Evolutionary conservation across 2,888 invertebrate species (phyloP), one percentile per base, ranked within the genome.

Genomic region (Lasioglossum leucozonium): DNA sequence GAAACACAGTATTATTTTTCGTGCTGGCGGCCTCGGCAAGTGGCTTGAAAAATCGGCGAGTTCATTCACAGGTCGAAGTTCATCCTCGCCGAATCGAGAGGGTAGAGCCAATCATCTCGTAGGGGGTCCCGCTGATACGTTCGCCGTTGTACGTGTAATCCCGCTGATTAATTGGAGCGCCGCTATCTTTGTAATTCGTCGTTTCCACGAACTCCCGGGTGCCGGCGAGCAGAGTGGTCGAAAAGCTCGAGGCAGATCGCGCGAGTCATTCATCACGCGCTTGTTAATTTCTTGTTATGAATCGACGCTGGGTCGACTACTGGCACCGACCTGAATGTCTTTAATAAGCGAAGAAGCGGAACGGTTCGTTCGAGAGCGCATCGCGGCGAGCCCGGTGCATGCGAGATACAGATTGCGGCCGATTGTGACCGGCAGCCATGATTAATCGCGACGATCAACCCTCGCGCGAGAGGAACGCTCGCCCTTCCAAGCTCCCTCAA

Each of bases 371-470:
- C 51, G 44, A 69, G 65, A 85, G 44, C 73, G 44, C 73, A 40
- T 73, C 81, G 82, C 8, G 62, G 62, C 22, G 30, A 58, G 37
- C 75, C 34, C 44, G 37, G 65, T 58, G 78, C 72, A 82, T 55
- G 80, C 76, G 86, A 89, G 89, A 92, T 91, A 91, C 87, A 85
- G 89, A 92, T 91, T 91, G 89, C 87, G 86, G 81, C 55, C 89
- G 90, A 91, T 91, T 92, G 91, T 91, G 91, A 91, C 84, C 87
- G 80, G 78, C 86, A 42, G 88, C 71, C 75, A 84, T 91, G 92
- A 93, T 92, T 93, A 92, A 93, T 93, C 91, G 90, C 89, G 83
- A 85, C 91, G 87, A 89, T 91, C 88, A 88, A 82, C 87, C 84
- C 87, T 74, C 75, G 62, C 22, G 79, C 78, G 79, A 79, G 78